Percentiles rank a stretch among this genome's conserved stretches.
These are phyloP conservation scores for Conus ventricosus DNA, from an alignment of 1,140 invertebrate genomes.

Conservation along the genomic window DNA sequence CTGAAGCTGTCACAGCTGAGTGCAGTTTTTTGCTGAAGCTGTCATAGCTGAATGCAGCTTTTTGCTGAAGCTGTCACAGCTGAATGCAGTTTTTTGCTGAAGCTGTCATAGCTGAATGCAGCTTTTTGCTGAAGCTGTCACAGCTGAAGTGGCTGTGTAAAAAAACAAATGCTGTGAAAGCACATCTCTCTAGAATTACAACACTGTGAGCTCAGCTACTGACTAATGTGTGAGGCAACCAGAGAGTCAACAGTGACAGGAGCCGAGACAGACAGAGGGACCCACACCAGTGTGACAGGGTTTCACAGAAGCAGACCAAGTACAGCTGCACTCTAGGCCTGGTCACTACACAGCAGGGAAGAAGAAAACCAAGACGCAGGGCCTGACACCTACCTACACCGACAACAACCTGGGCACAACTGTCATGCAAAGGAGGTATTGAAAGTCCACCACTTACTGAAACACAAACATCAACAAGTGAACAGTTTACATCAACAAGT, in stretches of 20 bases:
- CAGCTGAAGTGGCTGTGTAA: too few species aligned
- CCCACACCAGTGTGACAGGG: neutral
- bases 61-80: too few species aligned
- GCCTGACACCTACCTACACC: neutral
- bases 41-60: neutral
- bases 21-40: neutral
- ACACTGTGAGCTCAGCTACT: neutral
- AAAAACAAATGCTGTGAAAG: neutral
- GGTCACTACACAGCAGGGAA: neutral
- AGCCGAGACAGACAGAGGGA: neutral
- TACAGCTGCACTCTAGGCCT: neutral
- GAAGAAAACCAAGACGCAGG: neutral
- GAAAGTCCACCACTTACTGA: slow-evolving; percentile 6
- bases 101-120: too few species aligned
- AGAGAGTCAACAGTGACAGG: neutral
- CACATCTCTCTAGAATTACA: neutral
- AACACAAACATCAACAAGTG: neutral
- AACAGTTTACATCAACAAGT: neutral
- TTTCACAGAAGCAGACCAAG: neutral
- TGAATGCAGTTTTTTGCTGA: too few species aligned
- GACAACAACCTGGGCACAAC: neutral
- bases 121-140: too few species aligned
- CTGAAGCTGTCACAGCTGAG: too few species aligned
- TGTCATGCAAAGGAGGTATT: neutral
- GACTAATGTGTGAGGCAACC: neutral